Percentiles rank a stretch among this genome's conserved stretches.
Evolutionary conservation across 2,797 vertebrate species (phyloP).

Genomic region (Myotis findleyi): DNA sequence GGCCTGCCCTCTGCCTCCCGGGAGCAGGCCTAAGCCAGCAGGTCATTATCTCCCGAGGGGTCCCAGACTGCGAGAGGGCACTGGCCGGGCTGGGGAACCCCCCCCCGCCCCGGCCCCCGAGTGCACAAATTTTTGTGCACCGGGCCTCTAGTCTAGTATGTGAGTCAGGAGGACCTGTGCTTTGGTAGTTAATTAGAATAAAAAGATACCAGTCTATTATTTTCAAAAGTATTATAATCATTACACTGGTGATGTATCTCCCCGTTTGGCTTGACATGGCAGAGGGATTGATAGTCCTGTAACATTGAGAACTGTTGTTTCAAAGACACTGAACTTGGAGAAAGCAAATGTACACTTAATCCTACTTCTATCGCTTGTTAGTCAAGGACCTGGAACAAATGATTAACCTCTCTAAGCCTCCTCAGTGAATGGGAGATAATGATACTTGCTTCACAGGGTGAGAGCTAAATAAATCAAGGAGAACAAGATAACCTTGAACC

Average conservation of each 20-base stretch:
- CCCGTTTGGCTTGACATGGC: neutral
- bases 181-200: neutral
- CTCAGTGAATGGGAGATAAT: neutral
- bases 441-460: neutral
- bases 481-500: neutral
- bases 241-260: neutral
- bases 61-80: too few species aligned
- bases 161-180: neutral
- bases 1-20: too few species aligned
- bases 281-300: neutral
- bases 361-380: neutral
- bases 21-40: too few species aligned
- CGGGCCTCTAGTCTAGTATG: neutral
- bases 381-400: neutral
- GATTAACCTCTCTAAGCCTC: neutral
- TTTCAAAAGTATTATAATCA: neutral
- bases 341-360: neutral
- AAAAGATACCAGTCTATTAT: neutral
- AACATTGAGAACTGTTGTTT: neutral
- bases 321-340: neutral
- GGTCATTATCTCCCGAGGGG: too few species aligned
- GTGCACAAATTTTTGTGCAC: too few species aligned
- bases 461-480: neutral
- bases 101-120: too few species aligned
- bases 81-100: too few species aligned